Evolutionary conservation across 1,140 invertebrate genomes (phyloP), one percentile per base, ranked within the genome.

Genomic region (Vollenhovia emeryi): DNA sequence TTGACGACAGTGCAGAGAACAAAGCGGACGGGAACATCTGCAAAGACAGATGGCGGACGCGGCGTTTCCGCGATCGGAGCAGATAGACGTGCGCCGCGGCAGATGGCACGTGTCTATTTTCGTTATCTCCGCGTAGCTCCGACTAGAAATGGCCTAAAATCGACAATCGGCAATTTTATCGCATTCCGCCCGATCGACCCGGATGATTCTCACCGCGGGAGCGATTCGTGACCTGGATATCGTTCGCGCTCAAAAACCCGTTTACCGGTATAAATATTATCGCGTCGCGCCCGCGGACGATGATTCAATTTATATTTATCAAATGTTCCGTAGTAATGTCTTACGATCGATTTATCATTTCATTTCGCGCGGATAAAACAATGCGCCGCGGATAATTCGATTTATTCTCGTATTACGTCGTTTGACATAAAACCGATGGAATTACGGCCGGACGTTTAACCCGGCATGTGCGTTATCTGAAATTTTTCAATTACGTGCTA

Each of bases 31-130:
- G 48, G 73, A n/a, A 87, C 90, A 91, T 91, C 79, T 90, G 90
- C 86, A 73, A 75, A 90, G 86, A 71, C 90, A 91, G 89, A 91
- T 91, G 90, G 69, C 43, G 11, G 59, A 68, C 62, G 69, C 85
- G 50, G 60, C 62, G 84, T 59, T 89, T 87, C 71, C 86, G 24
- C 13, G 13, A 1, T 62, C 50, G 24, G 30, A 45, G 13, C 9
- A 85, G 68, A 73, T 83, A 86, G 66, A 74, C 52, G 11, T 50
- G 84, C 30, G 13, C 30, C 40, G 27, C 57, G 45, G 74, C 89
- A 88, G 84, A 90, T 88, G 89, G 79, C 74, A 88, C 74, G 59
- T 66, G 57, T 76, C 74, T 57, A 24, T 33, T 62, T 82, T 57
- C 45, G 76, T 86, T 89, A 88, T 88, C 87, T 89, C 83, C 83